phyloP scores from a whole-genome alignment of 2,797 vertebrate species.

The Melopsittacus undulatus region DNA sequence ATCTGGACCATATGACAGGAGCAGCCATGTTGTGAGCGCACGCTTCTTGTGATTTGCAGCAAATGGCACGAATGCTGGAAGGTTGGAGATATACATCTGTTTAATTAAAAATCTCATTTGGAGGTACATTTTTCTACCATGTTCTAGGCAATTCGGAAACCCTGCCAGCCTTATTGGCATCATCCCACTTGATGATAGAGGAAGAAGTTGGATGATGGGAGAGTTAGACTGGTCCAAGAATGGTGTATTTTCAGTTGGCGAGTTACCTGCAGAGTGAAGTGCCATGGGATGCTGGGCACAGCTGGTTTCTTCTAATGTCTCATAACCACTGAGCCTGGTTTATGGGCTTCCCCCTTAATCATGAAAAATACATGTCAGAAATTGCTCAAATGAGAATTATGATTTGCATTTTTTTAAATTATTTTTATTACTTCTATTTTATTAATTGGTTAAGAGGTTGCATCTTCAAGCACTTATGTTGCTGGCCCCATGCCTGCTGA shows the following conservation, averaged over 20 bases:
- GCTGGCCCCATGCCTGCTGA: accelerated
- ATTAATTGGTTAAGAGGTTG: background rate
- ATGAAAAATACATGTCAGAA: background rate
- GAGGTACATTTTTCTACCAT: background rate
- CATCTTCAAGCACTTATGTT: background rate
- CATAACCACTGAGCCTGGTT: background rate
- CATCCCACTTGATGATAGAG: background rate
- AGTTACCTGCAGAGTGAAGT: background rate
- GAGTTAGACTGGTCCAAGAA: background rate
- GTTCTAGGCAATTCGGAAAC: background rate
- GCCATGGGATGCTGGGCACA: background rate
- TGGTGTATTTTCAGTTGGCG: background rate
- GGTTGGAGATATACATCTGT: background rate
- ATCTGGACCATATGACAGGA: background rate
- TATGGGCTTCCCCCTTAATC: background rate
- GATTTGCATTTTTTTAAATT: background rate
- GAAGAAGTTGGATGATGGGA: background rate
- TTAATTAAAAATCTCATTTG: background rate
- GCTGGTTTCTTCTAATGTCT: background rate
- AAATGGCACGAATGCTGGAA: background rate
- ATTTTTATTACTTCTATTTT: background rate
- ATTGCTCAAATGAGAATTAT: background rate
- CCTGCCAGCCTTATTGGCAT: background rate
- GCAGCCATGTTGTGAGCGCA: background rate
- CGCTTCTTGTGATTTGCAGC: background rate